Conservation (phyloP, 2,888 invertebrate genomes). For the Orthonevra nobilis region DNA sequence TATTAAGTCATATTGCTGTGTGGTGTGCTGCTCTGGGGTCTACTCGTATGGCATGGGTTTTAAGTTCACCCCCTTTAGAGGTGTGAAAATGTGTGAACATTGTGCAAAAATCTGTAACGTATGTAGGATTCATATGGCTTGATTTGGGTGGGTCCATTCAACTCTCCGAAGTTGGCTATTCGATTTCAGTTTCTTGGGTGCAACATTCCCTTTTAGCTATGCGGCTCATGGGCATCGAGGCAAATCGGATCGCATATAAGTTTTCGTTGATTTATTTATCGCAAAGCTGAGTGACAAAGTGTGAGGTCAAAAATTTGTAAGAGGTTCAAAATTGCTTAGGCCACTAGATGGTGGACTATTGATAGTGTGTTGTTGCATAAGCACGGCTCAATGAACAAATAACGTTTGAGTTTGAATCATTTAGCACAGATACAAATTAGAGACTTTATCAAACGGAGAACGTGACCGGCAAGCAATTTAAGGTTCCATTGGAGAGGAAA, state of each 20-base stretch:
- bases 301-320: slow-evolving; percentile 31
- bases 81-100: slow-evolving; percentile 70
- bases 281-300: slow-evolving; percentile 51
- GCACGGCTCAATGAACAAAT: too few species aligned
- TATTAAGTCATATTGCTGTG: slow-evolving; percentile 67
- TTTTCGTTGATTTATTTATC: slow-evolving; percentile 51
- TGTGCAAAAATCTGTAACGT: slow-evolving; percentile 55
- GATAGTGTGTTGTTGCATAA: too few species aligned
- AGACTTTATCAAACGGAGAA: too few species aligned
- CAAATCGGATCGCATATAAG: slow-evolving; percentile 52
- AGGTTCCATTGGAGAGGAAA: too few species aligned
- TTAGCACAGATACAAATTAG: too few species aligned
- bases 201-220: slow-evolving; percentile 36
- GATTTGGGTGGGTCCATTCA: slow-evolving; percentile 67
- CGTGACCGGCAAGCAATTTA: too few species aligned
- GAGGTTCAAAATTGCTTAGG: slow-evolving; percentile 34
- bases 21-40: slow-evolving; percentile 25
- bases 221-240: slow-evolving; percentile 5
- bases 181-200: slow-evolving; percentile 11
- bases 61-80: slow-evolving; percentile 27
- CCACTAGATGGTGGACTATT: slow-evolving; percentile 1
- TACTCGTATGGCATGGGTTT: slow-evolving; percentile 25
- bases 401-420: too few species aligned
- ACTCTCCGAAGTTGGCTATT: slow-evolving; percentile 27
- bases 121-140: slow-evolving; percentile 56